A percentile compares a stretch with the other conserved stretches of the same genome.
phyloP scores from a whole-genome alignment of 2,888 invertebrate genomes.

The Folsomia candida region DNA sequence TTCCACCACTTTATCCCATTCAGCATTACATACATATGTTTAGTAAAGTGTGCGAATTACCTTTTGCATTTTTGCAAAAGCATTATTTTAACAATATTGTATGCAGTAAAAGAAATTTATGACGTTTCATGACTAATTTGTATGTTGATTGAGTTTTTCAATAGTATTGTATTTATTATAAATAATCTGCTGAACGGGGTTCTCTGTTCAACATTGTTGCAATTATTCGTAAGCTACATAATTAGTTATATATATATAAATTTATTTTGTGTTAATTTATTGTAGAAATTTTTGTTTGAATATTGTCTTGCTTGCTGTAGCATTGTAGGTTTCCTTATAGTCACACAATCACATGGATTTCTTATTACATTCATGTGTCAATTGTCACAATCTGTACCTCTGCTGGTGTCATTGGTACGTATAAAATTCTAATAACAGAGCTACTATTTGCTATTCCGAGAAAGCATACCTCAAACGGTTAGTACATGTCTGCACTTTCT shows the following conservation, averaged over 20 bases:
- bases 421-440: no score
- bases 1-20: no score
- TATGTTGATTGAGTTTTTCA: background rate
- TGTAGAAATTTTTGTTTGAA: background rate
- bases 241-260: background rate
- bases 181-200: background rate
- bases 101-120: background rate
- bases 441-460: no score
- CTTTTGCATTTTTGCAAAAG: no score
- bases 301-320: background rate
- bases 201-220: background rate
- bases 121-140: background rate
- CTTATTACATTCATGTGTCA: no score
- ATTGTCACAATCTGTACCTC: no score
- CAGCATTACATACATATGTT: no score
- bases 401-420: no score
- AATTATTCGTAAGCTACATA: background rate
- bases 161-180: background rate
- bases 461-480: no score
- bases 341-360: background rate
- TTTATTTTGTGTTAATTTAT: background rate
- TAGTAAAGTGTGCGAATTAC: no score
- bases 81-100: no score
- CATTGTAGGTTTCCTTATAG: background rate
- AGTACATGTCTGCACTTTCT: no score